Evolutionary conservation across 2,888 invertebrate genomes (phyloP).

Genomic region (Prosapia bicincta): DNA sequence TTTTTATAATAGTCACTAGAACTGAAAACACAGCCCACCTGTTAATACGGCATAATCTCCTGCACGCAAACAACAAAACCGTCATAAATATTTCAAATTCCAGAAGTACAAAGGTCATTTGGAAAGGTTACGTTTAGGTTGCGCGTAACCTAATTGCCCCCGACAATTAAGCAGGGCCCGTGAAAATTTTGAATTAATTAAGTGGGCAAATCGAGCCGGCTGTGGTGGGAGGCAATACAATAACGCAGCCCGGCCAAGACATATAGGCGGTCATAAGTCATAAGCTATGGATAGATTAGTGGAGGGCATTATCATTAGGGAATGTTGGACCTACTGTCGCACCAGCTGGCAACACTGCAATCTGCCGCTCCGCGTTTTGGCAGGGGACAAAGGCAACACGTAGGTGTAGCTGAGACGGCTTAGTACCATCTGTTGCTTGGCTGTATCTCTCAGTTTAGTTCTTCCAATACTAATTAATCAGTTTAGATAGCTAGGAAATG

Average conservation of each 20-base stretch:
- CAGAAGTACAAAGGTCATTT: background rate
- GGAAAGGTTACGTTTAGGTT: background rate
- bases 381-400: constrained; percentile 10
- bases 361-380: constrained; percentile 7
- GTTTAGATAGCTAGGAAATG: background rate
- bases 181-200: constrained; percentile 22
- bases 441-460: background rate
- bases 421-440: background rate
- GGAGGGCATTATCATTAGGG: constrained; percentile 27
- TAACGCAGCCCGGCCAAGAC: constrained; percentile 20
- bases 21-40: too few relatives aligned
- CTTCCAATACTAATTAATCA: background rate
- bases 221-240: constrained; percentile 19
- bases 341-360: constrained; percentile 19
- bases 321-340: constrained; percentile 21
- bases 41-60: too few relatives aligned
- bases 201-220: constrained; percentile 1
- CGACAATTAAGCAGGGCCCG: background rate
- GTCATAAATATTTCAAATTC: background rate
- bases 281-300: constrained; percentile 25
- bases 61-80: too few relatives aligned
- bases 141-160: background rate
- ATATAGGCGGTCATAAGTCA: constrained; percentile 23
- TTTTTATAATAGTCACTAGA: too few relatives aligned
- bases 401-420: background rate